Conservation (phyloP, 1,140 invertebrate species). For the Notospermus geniculatus region DNA sequence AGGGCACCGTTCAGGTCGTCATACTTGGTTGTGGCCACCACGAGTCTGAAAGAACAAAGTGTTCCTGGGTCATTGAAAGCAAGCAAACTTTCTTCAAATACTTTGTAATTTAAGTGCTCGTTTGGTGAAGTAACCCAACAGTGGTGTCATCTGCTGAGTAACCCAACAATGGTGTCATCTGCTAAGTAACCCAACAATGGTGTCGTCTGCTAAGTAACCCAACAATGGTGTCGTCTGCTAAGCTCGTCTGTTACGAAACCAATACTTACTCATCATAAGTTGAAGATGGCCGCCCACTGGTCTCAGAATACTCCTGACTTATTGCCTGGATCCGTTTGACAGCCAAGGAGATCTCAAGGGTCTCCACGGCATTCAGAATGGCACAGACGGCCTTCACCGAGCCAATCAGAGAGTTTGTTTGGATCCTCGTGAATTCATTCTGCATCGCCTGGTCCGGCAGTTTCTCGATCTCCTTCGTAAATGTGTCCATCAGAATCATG, state of each 20-base stretch:
- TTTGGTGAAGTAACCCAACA: not conserved
- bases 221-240: too few species aligned
- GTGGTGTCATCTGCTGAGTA: not conserved
- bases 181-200: too few species aligned
- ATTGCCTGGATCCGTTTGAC: constrained; percentile 57
- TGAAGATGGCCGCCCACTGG: constrained; percentile 14
- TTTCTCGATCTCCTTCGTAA: constrained; percentile 53
- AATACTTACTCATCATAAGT: constrained; percentile 27
- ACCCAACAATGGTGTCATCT: too few species aligned
- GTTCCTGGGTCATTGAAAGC: not conserved
- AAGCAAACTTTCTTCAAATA: too few species aligned
- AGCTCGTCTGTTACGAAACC: not conserved
- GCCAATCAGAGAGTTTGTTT: constrained; percentile 72
- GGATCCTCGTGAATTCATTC: constrained; percentile 24
- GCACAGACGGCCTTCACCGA: constrained; percentile 89
- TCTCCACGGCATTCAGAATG: constrained; percentile 82
- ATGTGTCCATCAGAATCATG: constrained; percentile 53
- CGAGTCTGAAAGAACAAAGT: not conserved
- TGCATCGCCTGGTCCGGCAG: constrained; percentile 43
- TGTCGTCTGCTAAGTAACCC: too few species aligned
- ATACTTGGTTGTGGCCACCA: not conserved
- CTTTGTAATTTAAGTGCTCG: not conserved
- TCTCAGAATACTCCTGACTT: constrained; percentile 22
- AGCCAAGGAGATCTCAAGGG: constrained; percentile 65
- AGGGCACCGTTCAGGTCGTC: constrained; percentile 46